phyloP scores from a whole-genome alignment of 2,888 invertebrate species.

The Torymus texanus region DNA sequence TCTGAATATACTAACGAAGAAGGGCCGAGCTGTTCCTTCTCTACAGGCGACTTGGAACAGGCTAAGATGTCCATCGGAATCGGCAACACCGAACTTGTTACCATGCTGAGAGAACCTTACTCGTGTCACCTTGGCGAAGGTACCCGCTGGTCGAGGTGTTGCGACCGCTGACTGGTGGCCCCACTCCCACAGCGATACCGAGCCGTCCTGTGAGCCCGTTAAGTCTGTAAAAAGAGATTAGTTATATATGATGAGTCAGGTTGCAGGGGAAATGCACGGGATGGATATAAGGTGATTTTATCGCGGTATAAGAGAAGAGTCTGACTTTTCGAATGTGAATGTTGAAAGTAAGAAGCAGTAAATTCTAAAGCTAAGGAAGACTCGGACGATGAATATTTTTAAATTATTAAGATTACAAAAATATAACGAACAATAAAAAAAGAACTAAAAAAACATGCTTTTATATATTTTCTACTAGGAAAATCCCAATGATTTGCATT shows the following conservation, averaged over 20 bases:
- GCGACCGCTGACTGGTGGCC: constrained; percentile 94
- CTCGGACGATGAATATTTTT: too few relatives aligned
- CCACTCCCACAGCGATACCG: constrained; percentile 99
- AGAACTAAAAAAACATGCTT: too few relatives aligned
- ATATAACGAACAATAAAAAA: too few relatives aligned
- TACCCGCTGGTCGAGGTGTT: constrained; percentile 93
- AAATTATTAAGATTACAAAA: too few relatives aligned
- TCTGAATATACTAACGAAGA: constrained; percentile 84
- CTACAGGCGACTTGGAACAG: constrained; percentile 94
- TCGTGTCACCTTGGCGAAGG: constrained; percentile 95
- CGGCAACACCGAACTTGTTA: constrained; percentile 98
- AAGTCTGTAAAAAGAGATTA: constrained; percentile 79
- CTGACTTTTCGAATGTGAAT: too few relatives aligned
- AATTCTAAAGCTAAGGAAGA: too few relatives aligned
- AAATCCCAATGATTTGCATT: too few relatives aligned
- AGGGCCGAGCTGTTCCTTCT: constrained; percentile 85
- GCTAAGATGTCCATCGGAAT: constrained; percentile 97
- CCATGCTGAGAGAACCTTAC: constrained; percentile 98
- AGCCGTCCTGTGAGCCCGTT: constrained; percentile 96
- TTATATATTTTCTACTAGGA: too few relatives aligned
- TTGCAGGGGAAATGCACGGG: neutral
- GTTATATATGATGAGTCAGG: neutral
- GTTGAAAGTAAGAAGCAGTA: too few relatives aligned
- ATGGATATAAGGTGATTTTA: too few relatives aligned
- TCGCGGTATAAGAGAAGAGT: too few relatives aligned